Evolutionary conservation across 2,888 invertebrate genomes (phyloP).

Genomic region (Leucoma salicis): DNA sequence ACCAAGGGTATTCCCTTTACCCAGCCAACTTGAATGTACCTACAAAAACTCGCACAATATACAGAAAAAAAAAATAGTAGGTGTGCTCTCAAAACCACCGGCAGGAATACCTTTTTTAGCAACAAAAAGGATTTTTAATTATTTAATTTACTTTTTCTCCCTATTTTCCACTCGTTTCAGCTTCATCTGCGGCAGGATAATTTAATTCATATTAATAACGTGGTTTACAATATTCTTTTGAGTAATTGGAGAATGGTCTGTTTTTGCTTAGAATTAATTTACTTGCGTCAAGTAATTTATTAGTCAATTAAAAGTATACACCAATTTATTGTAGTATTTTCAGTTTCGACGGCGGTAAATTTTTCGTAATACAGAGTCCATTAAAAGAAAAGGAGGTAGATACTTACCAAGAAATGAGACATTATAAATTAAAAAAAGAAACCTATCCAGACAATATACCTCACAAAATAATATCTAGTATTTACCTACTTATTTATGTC

Average conservation of each 20-base stretch:
- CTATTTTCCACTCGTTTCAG: slow-evolving; percentile 24
- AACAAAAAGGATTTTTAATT: slow-evolving; percentile 40
- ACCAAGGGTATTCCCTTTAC: slow-evolving; percentile 60
- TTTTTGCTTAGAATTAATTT: too few species aligned
- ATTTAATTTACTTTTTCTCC: slow-evolving; percentile 31
- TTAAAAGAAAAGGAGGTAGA: too few species aligned
- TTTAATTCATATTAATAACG: slow-evolving; percentile 14
- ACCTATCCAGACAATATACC: too few species aligned
- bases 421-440: too few species aligned
- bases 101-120: slow-evolving; percentile 44
- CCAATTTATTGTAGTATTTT: too few species aligned
- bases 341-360: too few species aligned
- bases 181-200: slow-evolving; percentile 21
- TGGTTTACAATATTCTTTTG: background rate
- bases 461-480: too few species aligned
- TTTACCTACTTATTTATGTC: too few species aligned
- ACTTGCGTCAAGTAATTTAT: background rate
- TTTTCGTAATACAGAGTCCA: too few species aligned
- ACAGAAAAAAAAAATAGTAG: slow-evolving; percentile 27
- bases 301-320: background rate
- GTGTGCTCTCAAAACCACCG: slow-evolving; percentile 19
- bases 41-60: slow-evolving; percentile 35
- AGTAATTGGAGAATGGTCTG: background rate
- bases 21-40: slow-evolving; percentile 60
- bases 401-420: too few species aligned